Evolutionary conservation across 2,888 invertebrate species (phyloP), one percentile per base, ranked within the genome.

Genomic region (Tupiocoris notatus): DNA sequence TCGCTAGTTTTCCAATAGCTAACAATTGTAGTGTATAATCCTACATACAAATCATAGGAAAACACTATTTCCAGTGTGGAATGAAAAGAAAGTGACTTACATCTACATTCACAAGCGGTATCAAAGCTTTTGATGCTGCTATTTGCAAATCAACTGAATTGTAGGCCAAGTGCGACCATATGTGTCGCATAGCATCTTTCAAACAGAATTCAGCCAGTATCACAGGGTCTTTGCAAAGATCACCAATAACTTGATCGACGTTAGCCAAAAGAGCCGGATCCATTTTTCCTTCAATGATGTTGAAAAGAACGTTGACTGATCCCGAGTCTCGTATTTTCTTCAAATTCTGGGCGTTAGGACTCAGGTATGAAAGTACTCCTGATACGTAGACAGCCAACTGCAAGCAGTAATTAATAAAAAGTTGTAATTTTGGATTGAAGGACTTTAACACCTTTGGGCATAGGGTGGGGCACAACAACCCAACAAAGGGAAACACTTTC

Each of bases 311-410:
- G 9, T 59, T 16, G 2, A 73, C 23, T 1, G 71, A 70, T 9
- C 73, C 73, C 1, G 59, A 56, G 12, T 77, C 66, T 59, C 57
- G 58, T 9, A 77, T 64, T 58, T 58, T 64, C 57, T 77, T 73
- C 77, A 62, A 65, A 24, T 77, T 77, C 6, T 57, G 17, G 12
- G 64, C 58, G n/a, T 73, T 39, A 2, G 65, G 54, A 25, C 68
- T 77, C 71, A 77, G 12, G 63, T 65, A 76, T 22, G 76, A 67
- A 16, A 76, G 22, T 17, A 76, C 65, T 1, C 76, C 76, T 21
- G 76, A 68, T 2, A 62, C 58, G 67, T 68, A 76, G 2, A 68
- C 62, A 54, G 56, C 62, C 24, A 76, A 56, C 76, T 76, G 59
- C 12, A 59, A 62, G 9, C 21, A 58, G 18, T 9, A 66, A 18